Evolutionary conservation across 2,113 vertebrate species (phyloP).

Genomic region (Zosterops hypoxanthus): DNA sequence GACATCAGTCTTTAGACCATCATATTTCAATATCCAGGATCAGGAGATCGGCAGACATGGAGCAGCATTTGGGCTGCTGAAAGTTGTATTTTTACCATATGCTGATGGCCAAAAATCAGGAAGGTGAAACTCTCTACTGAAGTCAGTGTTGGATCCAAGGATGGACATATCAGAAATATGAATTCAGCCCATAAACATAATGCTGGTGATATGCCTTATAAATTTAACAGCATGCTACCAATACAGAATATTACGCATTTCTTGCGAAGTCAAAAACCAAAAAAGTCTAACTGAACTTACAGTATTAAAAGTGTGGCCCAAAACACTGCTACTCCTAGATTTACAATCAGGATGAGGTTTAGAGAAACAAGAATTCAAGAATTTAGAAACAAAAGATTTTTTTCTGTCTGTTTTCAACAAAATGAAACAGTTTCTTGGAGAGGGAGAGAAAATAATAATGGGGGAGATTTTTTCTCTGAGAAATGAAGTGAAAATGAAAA

Average conservation of each 20-base stretch:
- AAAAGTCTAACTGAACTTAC: background rate
- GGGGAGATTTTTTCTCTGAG: background rate
- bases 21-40: background rate
- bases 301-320: background rate
- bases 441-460: background rate
- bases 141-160: background rate
- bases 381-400: background rate
- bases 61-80: background rate
- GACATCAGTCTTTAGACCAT: accelerated
- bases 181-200: background rate
- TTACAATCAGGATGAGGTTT: background rate
- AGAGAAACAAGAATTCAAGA: background rate
- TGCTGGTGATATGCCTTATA: background rate
- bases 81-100: background rate
- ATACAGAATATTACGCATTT: background rate
- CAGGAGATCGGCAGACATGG: background rate
- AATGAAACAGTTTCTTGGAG: background rate
- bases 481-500: constrained; percentile 14
- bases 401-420: background rate
- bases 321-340: background rate
- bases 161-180: background rate
- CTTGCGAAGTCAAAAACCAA: background rate
- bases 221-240: background rate
- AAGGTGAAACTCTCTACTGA: background rate
- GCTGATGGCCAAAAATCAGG: background rate